Base-by-base conservation (phyloP, 2,888 invertebrate species). In the Lasioglossum zephyrum region DNA sequence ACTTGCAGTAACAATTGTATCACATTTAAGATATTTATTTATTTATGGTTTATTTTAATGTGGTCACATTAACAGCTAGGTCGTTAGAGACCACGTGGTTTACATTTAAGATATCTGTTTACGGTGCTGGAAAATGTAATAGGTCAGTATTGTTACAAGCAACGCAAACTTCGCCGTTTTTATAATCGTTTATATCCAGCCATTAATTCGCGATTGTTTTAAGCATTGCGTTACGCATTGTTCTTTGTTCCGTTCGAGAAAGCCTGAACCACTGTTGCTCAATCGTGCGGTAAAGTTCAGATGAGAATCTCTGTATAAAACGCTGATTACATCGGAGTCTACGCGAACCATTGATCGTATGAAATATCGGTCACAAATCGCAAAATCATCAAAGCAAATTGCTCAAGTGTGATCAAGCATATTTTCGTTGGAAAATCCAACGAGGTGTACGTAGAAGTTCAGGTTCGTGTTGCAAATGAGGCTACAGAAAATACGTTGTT, bases 381-480 rank as follows among this genome's bases (percentile, higher is more conserved):
- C 84, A 72, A 72, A n/a, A 75, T 85, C 84, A 85, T 84, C 78
- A 74, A 75, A 49, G 84, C 72, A 85, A 85, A 85, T 85, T 84
- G 84, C 84, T n/a, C 16, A 44, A 70, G 49, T 83, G 74, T 84
- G 84, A 85, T 85, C 72, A 84, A 78, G 84, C 84, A 84, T 13
- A 70, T 85, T 84, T 76, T n/a, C 31, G 44, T 39, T 41, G 69
- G 77, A 36, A 63, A 84, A 79, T 66, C 13, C 18, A 57, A 82
- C 6, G 70, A 47, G 75, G 63, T 39, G 70, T 72, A 41, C 26
- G 77, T 13, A 53, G 26, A 72, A 82, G 18, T 41, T 22, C 41
- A 18, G 49, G 11, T 69, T 70, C 63, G 16, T 60, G 22, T 36
- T 47, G 60, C n/a, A 53, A 73, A 81, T 16, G 49, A 73, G 41